phyloP scores from a whole-genome alignment of 1,140 invertebrate species.

The Zaprionus davidi region DNA sequence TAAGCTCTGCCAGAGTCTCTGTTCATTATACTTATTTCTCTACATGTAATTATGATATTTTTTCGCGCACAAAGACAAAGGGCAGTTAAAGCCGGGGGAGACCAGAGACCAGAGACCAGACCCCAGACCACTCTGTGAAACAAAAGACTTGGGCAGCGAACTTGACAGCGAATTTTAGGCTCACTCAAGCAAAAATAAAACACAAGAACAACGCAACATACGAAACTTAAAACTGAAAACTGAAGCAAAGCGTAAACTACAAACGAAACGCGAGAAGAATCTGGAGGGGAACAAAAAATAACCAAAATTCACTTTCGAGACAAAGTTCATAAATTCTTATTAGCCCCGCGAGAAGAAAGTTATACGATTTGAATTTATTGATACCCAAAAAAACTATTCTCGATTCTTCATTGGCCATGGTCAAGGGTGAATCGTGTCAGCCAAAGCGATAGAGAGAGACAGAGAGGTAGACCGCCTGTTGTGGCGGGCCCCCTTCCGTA shows the following conservation, averaged over 20 bases:
- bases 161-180: conserved; percentile 22
- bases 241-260: not conserved
- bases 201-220: conserved; percentile 10
- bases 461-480: conserved; percentile 29
- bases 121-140: conserved; percentile 33
- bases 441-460: not conserved
- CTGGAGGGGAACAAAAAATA: not conserved
- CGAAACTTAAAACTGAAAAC: conserved; percentile 38
- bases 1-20: not conserved
- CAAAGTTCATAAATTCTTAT: conserved; percentile 43
- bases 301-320: conserved; percentile 60
- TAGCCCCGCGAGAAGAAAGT: conserved; percentile 37
- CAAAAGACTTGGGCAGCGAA: conserved; percentile 63
- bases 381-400: conserved; percentile 23
- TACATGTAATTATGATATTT: conserved; percentile 55
- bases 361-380: conserved; percentile 35
- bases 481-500: conserved; percentile 6
- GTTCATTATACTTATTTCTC: conserved; percentile 40
- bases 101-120: not conserved
- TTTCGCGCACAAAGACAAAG: conserved; percentile 68
- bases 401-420: conserved; percentile 20
- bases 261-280: conserved; percentile 3
- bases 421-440: conserved; percentile 38
- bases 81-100: conserved; percentile 60
- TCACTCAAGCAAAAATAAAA: conserved; percentile 9